These are phyloP conservation scores for Altica lythri DNA, from an alignment of 2,888 invertebrate species.

Conservation along the genomic window DNA sequence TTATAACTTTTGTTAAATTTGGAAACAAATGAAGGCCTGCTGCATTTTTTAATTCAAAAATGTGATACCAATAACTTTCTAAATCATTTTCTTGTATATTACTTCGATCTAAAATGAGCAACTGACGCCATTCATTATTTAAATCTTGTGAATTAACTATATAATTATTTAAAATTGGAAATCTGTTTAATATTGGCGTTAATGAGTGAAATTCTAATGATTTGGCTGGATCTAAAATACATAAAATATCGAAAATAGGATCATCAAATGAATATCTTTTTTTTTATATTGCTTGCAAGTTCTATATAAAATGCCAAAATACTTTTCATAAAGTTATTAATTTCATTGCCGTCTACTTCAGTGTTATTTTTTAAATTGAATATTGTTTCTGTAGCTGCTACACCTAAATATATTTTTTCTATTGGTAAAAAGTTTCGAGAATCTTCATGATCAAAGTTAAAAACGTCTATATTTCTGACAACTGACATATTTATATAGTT, in stretches of 20 bases:
- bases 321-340: constrained; percentile 17
- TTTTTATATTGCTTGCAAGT: constrained; percentile 17
- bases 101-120: no score
- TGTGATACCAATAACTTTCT: constrained; percentile 22
- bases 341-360: constrained; percentile 4
- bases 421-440: background rate
- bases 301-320: constrained; percentile 22
- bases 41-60: constrained; percentile 26
- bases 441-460: background rate
- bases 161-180: constrained; percentile 27
- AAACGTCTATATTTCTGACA: background rate
- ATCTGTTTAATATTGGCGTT: constrained; percentile 18
- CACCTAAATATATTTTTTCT: constrained; percentile 1
- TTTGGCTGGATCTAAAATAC: constrained; percentile 23
- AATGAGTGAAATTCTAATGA: constrained; percentile 17
- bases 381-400: constrained; percentile 10
- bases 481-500: background rate
- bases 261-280: constrained; percentile 17
- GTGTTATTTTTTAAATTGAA: constrained; percentile 5
- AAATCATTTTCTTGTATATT: constrained; percentile 18
- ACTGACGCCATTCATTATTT: constrained; percentile 30
- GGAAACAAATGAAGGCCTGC: constrained; percentile 5
- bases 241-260: constrained; percentile 18
- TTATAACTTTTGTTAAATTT: constrained; percentile 21
- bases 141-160: constrained; percentile 23